Base-by-base conservation (phyloP, 2,797 vertebrate species). In the Thamnophis elegans region DNA sequence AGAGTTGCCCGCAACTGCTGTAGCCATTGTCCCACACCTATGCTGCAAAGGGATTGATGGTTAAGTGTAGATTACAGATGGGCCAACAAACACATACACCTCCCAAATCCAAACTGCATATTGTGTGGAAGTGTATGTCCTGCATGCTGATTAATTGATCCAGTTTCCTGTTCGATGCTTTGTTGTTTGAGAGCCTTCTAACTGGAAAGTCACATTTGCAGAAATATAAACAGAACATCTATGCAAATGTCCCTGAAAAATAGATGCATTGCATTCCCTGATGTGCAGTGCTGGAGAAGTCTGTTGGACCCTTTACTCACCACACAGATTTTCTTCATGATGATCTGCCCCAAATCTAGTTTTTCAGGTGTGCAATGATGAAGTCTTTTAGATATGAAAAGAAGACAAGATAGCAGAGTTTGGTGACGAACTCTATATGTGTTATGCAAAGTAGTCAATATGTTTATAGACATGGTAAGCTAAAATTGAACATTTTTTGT, bases 11-110 rank as follows among this genome's bases (percentile, higher is more conserved):
- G 13, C n/a, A 36, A 73, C 14, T 73, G n/a, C n/a, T 14, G 1
- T 32, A 73, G n/a, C 65, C 2, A 73, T 32, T 4, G 2, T 14
- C n/a, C 32, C 2, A 73, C 7, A 18, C 14, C 65, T 18, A 18
- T 8, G 14, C 65, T 18, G 65, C 14, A 73, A 68, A 73, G 65
- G 2, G 6, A 6, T 73, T 73, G 14, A 32, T 73, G 65, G 6
- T 5, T 73, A 73, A 18, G 0, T 73, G n/a, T 36, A 32, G 65
- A 14, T 73, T 73, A 73, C 65, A 8, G 25, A 73, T 73, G n/a
- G n/a, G 6, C 14, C 1, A 1, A 18, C 1, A 5, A 1, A 18
- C 2, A 5, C 9, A 60, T 3, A 26, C 4, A 32, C 6, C n/a
- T 68, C 65, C n/a, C n/a, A 68, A 68, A 68, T 68, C 65, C 14